Conservation (phyloP, 2,113 vertebrate genomes). For the Tragelaphus scriptus region DNA sequence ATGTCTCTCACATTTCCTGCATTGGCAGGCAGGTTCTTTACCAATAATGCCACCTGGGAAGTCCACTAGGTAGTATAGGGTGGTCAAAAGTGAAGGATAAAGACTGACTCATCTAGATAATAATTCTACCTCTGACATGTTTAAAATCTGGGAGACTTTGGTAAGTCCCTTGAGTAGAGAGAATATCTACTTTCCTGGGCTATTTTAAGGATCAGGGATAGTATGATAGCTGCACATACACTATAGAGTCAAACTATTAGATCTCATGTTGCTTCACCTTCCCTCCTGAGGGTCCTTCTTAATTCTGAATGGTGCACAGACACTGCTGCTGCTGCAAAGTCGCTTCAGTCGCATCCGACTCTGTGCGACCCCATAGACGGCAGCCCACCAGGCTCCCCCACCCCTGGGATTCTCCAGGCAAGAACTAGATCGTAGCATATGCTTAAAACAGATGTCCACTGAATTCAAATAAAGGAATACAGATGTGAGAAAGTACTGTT, state of each 20-base stretch:
- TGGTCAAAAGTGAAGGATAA: background rate
- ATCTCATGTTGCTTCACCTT: background rate
- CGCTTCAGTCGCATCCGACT: too few relatives aligned
- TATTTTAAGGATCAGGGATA: background rate
- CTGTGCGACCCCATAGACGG: too few relatives aligned
- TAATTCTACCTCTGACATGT: background rate
- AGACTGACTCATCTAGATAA: background rate
- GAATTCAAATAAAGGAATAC: background rate
- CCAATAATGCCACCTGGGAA: background rate
- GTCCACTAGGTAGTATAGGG: background rate
- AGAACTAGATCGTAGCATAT: background rate
- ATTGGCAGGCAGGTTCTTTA: background rate
- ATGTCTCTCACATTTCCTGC: background rate
- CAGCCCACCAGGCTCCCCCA: too few relatives aligned
- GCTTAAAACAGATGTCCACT: background rate
- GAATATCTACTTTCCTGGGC: background rate
- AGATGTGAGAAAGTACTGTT: background rate
- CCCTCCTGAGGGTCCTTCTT: background rate
- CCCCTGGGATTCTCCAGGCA: too few relatives aligned
- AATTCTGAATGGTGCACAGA: background rate
- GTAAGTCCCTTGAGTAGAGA: background rate
- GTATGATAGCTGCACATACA: background rate
- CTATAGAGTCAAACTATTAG: background rate
- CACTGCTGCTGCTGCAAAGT: background rate
- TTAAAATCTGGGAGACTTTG: background rate